These are phyloP conservation scores for Gymnopithys bicolor DNA, from an alignment of 2,797 vertebrate genomes.

Conservation along the genomic window DNA sequence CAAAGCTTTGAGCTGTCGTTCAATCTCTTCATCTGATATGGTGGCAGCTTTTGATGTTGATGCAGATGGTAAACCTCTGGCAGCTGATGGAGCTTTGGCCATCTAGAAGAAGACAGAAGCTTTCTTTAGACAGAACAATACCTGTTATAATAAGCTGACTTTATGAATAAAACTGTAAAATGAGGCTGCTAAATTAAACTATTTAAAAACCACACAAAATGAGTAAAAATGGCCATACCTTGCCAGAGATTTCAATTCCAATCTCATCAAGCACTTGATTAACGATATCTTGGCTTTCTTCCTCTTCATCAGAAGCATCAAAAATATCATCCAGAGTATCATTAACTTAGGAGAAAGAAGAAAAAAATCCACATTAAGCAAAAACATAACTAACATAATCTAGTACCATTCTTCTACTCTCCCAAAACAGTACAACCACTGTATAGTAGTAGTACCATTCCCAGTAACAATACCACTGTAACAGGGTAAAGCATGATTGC, in stretches of 20 bases:
- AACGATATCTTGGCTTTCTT: slow-evolving; percentile 97
- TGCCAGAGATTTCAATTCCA: slow-evolving; percentile 96
- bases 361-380: neutral
- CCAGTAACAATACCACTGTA: neutral
- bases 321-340: slow-evolving; percentile 97
- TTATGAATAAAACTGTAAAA: neutral
- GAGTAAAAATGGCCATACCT: slow-evolving; percentile 77
- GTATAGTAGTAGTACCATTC: neutral
- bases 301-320: slow-evolving; percentile 95
- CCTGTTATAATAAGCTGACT: neutral
- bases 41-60: slow-evolving; percentile 84
- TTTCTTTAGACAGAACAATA: slow-evolving; percentile 12
- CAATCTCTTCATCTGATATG: slow-evolving; percentile 97
- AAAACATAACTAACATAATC: neutral
- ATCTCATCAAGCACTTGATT: slow-evolving; percentile 98
- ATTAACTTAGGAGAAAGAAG: slow-evolving; percentile 82
- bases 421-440: neutral
- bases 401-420: neutral
- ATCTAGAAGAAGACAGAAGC: slow-evolving; percentile 81
- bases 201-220: neutral
- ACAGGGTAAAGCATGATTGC: neutral
- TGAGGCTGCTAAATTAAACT: neutral
- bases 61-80: slow-evolving; percentile 85
- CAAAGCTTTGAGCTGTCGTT: slow-evolving; percentile 94
- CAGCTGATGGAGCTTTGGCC: slow-evolving; percentile 92